Evolutionary conservation across 2,113 vertebrate species (phyloP).

Genomic region (Muntiacus reevesi): DNA sequence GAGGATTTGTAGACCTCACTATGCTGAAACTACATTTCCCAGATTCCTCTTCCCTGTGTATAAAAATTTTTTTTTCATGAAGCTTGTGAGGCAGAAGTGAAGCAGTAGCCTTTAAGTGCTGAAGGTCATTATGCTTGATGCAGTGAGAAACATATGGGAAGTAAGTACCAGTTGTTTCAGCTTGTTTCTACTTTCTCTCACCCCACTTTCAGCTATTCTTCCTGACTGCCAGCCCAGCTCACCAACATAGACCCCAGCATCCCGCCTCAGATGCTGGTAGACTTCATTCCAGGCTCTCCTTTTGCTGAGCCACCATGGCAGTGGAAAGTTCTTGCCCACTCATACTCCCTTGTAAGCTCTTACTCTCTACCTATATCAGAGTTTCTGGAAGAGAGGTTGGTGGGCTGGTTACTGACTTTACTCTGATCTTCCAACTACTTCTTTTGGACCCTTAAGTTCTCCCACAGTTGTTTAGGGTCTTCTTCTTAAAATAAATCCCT

Average conservation of each 20-base stretch:
- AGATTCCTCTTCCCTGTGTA: neutral
- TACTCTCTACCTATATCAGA: neutral
- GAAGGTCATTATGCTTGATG: neutral
- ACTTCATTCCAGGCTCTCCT: neutral
- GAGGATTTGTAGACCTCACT: neutral
- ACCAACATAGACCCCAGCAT: accelerated
- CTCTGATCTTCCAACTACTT: neutral
- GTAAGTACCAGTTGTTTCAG: neutral
- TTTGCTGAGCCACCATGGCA: neutral
- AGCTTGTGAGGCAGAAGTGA: neutral
- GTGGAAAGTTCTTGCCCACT: neutral
- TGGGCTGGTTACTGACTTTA: neutral
- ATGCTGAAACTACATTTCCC: neutral
- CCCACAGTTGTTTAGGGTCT: neutral
- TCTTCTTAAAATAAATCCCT: neutral
- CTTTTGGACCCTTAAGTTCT: neutral
- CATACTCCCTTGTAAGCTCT: neutral
- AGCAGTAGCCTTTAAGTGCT: neutral
- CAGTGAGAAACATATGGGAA: neutral
- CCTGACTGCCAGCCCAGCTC: neutral
- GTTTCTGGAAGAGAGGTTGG: neutral
- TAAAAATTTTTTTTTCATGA: neutral
- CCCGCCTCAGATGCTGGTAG: neutral
- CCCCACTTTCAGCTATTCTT: neutral
- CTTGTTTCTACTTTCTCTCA: neutral